phyloP scores from a whole-genome alignment of 2,888 invertebrate genomes.

The Orthonevra nobilis region DNA sequence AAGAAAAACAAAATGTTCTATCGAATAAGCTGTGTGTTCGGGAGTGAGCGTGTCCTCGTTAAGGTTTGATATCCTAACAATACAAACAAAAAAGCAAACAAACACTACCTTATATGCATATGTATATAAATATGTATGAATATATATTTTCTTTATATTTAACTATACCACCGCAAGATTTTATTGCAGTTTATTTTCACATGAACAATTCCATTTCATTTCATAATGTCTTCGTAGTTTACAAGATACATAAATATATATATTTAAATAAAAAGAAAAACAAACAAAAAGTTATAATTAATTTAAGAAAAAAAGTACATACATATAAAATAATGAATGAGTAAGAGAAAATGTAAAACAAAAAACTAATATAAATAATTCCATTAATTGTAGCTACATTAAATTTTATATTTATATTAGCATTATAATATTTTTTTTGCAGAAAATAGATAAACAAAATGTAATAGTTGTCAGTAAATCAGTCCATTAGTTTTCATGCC shows the following conservation, averaged over 20 bases:
- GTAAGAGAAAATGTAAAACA: constrained; percentile 30
- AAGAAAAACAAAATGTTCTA: background rate
- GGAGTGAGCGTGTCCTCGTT: constrained; percentile 16
- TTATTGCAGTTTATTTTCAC: constrained; percentile 68
- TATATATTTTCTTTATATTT: constrained; percentile 65
- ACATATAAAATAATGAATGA: constrained; percentile 17
- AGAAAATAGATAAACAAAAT: constrained; percentile 33
- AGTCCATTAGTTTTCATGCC: constrained; percentile 54
- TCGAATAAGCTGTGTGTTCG: constrained; percentile 41
- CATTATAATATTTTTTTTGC: constrained; percentile 60
- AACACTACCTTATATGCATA: constrained; percentile 32
- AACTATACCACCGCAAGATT: constrained; percentile 69
- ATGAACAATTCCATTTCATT: constrained; percentile 70
- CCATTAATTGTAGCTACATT: constrained; percentile 70
- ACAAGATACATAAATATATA: constrained; percentile 20
- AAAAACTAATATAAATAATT: constrained; percentile 59
- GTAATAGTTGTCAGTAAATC: constrained; percentile 51
- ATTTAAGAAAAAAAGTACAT: constrained; percentile 33
- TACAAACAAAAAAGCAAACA: constrained; percentile 8
- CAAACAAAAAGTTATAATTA: constrained; percentile 34
- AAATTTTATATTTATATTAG: constrained; percentile 67
- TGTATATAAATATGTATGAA: constrained; percentile 45
- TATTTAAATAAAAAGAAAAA: background rate
- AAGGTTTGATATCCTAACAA: constrained; percentile 38
- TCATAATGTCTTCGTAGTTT: constrained; percentile 55